phyloP scores from a whole-genome alignment of 2,888 invertebrate genomes.

The Quadroppia sp. region DNA sequence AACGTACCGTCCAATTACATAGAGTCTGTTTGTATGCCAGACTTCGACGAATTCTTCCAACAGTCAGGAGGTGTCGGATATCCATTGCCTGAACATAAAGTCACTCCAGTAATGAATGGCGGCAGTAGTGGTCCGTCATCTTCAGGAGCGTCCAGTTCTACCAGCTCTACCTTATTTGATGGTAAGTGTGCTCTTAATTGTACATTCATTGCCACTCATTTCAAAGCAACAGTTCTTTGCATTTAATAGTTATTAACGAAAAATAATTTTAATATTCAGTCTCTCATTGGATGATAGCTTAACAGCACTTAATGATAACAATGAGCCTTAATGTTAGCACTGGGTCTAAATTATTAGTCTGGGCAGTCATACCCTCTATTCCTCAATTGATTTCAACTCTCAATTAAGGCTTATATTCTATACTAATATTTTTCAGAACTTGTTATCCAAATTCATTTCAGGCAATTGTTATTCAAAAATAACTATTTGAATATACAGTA shows the following conservation, averaged over 20 bases:
- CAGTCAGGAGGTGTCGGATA: slow-evolving; percentile 53
- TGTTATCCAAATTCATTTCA: slow-evolving; percentile 28
- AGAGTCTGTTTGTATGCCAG: slow-evolving; percentile 67
- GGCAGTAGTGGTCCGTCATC: slow-evolving; percentile 29
- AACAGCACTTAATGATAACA: slow-evolving; percentile 11
- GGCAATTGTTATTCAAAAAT: slow-evolving; percentile 35
- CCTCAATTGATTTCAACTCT: slow-evolving; percentile 34
- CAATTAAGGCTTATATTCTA: slow-evolving; percentile 11
- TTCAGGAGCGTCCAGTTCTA: slow-evolving; percentile 12
- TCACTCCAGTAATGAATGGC: slow-evolving; percentile 50
- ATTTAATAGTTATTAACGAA: slow-evolving; percentile 2
- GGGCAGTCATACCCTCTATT: slow-evolving; percentile 15
- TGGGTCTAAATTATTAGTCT: slow-evolving; percentile 35
- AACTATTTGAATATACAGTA: neutral
- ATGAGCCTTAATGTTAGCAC: slow-evolving; percentile 2
- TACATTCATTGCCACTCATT: neutral
- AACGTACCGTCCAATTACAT: slow-evolving; percentile 70
- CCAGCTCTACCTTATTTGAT: slow-evolving; percentile 22
- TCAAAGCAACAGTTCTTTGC: neutral
- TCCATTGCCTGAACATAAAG: slow-evolving; percentile 54
- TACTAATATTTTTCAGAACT: slow-evolving; percentile 11
- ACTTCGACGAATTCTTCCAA: slow-evolving; percentile 66
- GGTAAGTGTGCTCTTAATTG: slow-evolving; percentile 24
- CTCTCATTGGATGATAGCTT: slow-evolving; percentile 23
- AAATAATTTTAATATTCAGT: neutral